phyloP scores from a whole-genome alignment of 1,140 invertebrate genomes.

The Drosophila virilis region DNA sequence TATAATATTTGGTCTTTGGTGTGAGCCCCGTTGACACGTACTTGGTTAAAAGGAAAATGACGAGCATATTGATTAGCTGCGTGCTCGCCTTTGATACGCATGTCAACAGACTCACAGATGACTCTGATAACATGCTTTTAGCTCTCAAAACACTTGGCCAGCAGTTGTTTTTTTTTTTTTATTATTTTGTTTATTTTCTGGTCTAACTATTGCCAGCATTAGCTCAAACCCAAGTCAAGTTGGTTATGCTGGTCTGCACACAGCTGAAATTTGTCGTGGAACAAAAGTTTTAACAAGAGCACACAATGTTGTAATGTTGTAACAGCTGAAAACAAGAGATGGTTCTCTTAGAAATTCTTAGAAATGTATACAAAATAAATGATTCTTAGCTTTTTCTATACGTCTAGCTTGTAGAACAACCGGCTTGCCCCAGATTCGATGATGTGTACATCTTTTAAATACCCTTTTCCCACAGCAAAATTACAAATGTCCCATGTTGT shows the following conservation, averaged over 20 bases:
- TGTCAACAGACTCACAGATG: conserved; percentile 69
- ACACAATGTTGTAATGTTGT: conserved; percentile 1
- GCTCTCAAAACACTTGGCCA: conserved; percentile 63
- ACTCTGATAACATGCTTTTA: conserved; percentile 73
- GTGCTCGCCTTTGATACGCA: conserved; percentile 64
- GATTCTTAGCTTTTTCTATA: background rate
- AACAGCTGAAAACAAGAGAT: conserved; percentile 1
- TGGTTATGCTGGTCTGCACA: conserved; percentile 42
- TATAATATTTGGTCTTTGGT: conserved; percentile 32
- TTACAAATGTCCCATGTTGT: too few relatives aligned
- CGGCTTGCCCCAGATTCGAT: background rate
- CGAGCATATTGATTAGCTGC: conserved; percentile 80
- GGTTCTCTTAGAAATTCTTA: background rate
- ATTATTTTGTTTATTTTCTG: background rate
- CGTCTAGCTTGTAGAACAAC: background rate
- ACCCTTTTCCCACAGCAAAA: too few relatives aligned
- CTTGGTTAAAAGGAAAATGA: conserved; percentile 81
- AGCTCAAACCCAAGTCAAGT: background rate
- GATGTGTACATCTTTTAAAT: too few relatives aligned
- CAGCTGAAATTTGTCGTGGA: conserved; percentile 41
- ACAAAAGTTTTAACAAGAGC: background rate
- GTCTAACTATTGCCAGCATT: conserved; percentile 32
- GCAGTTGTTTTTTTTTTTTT: conserved; percentile 12
- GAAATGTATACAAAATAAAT: background rate
- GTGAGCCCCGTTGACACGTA: conserved; percentile 72